A percentile compares a stretch with the other conserved stretches of the same genome.
These are phyloP conservation scores for Aleiodes leptofemur DNA, from an alignment of 2,888 invertebrate species.

Conservation along the genomic window DNA sequence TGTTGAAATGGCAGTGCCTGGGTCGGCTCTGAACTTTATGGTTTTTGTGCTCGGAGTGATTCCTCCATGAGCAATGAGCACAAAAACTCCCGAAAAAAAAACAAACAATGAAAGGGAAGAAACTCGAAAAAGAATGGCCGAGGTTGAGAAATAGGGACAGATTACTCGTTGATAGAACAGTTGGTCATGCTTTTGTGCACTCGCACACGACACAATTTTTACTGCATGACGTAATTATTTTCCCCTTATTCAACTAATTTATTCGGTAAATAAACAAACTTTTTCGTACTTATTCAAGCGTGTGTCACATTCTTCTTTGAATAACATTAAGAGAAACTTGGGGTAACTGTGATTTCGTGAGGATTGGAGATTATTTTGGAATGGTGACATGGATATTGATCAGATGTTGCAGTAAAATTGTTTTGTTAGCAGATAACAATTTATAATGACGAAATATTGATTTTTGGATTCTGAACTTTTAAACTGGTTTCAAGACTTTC, in stretches of 20 bases:
- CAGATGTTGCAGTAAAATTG: too few species aligned
- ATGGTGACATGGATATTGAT: too few species aligned
- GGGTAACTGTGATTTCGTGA: too few species aligned
- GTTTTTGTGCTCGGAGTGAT: conserved; percentile 10
- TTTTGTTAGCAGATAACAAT: too few species aligned
- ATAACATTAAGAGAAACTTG: too few species aligned
- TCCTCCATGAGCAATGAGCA: conserved; percentile 1
- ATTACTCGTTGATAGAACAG: not conserved
- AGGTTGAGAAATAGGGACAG: conserved; percentile 1
- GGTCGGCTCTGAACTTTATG: conserved; percentile 20
- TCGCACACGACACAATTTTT: conserved; percentile 9
- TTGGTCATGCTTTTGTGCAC: conserved; percentile 12
- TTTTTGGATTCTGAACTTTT: too few species aligned
- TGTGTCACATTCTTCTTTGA: too few species aligned
- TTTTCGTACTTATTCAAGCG: too few species aligned
- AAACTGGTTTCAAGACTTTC: too few species aligned
- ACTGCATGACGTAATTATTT: conserved; percentile 9
- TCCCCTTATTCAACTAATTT: not conserved
- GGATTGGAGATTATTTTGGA: too few species aligned
- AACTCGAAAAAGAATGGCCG: not conserved
- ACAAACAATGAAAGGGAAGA: not conserved
- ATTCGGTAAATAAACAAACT: too few species aligned
- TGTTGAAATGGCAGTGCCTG: conserved; percentile 26
- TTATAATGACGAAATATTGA: too few species aligned
- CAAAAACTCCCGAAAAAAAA: not conserved